These are phyloP conservation scores for Pogoniulus pusillus DNA, from an alignment of 2,797 vertebrate species.

Conservation along the genomic window DNA sequence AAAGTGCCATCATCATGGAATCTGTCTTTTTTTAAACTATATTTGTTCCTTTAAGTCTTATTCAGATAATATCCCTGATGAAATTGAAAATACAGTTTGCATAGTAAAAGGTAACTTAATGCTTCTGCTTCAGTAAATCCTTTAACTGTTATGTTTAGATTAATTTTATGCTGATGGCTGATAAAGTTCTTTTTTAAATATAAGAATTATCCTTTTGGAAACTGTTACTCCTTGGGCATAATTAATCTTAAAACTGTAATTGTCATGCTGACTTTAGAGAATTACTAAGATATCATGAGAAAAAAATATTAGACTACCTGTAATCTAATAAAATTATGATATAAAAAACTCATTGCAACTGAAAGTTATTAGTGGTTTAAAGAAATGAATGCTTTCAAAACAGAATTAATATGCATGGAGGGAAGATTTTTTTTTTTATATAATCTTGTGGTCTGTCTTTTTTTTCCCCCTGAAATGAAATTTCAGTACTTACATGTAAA, in stretches of 20 bases:
- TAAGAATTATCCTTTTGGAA: neutral
- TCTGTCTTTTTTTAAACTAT: neutral
- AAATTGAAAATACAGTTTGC: neutral
- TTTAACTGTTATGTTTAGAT: neutral
- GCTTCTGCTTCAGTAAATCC: neutral
- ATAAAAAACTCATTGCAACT: neutral
- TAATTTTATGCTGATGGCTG: neutral
- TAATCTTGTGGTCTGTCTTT: neutral
- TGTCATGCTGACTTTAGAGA: neutral
- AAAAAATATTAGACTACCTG: neutral
- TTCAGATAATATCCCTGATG: neutral
- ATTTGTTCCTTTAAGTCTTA: neutral
- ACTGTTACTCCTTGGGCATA: neutral
- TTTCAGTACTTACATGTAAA: conserved; percentile 32
- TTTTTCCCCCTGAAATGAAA: neutral
- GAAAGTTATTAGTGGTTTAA: neutral
- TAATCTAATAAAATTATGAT: neutral
- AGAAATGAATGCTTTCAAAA: conserved; percentile 20
- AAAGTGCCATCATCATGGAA: neutral
- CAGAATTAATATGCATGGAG: conserved; percentile 9
- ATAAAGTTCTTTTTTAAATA: neutral
- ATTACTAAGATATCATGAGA: neutral
- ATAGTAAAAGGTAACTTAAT: neutral
- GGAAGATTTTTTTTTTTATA: neutral
- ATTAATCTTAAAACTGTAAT: neutral